Percentiles rank a stretch among this genome's conserved stretches.
These are phyloP conservation scores for Myxocyprinus asiaticus DNA, from an alignment of 2,113 vertebrate species.

Conservation along the genomic window DNA sequence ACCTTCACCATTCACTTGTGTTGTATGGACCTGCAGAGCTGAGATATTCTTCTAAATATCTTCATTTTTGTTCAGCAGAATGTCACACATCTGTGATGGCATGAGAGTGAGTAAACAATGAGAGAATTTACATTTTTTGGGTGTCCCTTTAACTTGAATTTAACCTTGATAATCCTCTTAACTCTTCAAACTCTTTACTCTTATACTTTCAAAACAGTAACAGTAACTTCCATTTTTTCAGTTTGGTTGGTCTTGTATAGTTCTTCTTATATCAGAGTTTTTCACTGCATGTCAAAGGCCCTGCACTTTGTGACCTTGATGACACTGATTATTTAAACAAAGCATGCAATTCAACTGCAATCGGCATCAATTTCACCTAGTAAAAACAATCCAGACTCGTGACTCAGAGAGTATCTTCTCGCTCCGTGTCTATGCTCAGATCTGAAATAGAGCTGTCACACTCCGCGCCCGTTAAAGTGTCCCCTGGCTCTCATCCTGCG, in stretches of 20 bases:
- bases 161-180: neutral
- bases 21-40: too few relatives aligned
- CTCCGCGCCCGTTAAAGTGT: constrained; percentile 12
- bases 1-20: too few relatives aligned
- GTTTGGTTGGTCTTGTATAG: neutral
- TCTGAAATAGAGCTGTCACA: constrained; percentile 14
- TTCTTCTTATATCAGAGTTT: neutral
- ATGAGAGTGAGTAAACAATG: too few relatives aligned
- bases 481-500: constrained; percentile 13
- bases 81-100: too few relatives aligned
- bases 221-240: neutral
- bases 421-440: neutral
- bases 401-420: neutral
- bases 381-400: neutral
- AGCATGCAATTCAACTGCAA: neutral
- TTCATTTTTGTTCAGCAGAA: too few relatives aligned
- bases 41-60: too few relatives aligned
- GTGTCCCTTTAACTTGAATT: neutral
- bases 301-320: neutral
- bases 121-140: too few relatives aligned
- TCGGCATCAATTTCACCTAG: neutral
- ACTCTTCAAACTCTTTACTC: neutral
- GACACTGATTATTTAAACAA: neutral
- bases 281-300: constrained; percentile 15
- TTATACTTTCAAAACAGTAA: neutral